Evolutionary conservation across 2,113 vertebrate genomes (phyloP), one percentile per base, ranked within the genome.

Genomic region (Myrmecobius fasciatus): DNA sequence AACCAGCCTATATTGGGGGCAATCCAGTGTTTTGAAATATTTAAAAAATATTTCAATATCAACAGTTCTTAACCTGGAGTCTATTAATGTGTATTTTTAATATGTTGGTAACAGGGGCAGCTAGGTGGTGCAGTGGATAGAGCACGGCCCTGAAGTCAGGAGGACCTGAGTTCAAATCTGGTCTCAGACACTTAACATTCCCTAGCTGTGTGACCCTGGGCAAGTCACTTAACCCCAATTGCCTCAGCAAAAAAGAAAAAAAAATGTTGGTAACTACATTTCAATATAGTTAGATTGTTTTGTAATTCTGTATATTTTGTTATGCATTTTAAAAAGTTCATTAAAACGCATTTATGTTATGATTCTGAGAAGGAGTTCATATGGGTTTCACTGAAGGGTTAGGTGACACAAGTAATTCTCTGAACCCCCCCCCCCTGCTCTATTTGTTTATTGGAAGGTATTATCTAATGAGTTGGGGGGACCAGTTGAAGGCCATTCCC

Each of bases 401-500:
- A 67, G 0, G 14, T 36, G 36, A 67, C 67, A 83, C 67, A 83
- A 83, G 24, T 20, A n/a, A 83, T 17, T 20, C 20, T 22, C 1
- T 22, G 36, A 83, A 43, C 67, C n/a, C 17, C 54, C 89, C 75
- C 95, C 67, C n/a, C 17, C 54, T 91, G 89, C 95, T 92, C 90
- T 94, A 93, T 51, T 53, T 94, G 93, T 94, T 96, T 95, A 92
- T 96, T 95, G 93, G 47, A 94, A 94, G 89, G 90, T 92, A 52
- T 95, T 93, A 48, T 91, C 54, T 7, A 25, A 90, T 88, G 95
- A 89, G 46, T 54, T 48, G 60, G 92, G 46, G 96, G 95, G 91
- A 52, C 48, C 20, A 7, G 17, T 7, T n/a, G 54, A 56, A 89
- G 95, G 48, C 88, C 54, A 49, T 89, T 94, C 52, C 8, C 56